phyloP scores from a whole-genome alignment of 2,888 invertebrate genomes.

The Agrilus biguttatus region DNA sequence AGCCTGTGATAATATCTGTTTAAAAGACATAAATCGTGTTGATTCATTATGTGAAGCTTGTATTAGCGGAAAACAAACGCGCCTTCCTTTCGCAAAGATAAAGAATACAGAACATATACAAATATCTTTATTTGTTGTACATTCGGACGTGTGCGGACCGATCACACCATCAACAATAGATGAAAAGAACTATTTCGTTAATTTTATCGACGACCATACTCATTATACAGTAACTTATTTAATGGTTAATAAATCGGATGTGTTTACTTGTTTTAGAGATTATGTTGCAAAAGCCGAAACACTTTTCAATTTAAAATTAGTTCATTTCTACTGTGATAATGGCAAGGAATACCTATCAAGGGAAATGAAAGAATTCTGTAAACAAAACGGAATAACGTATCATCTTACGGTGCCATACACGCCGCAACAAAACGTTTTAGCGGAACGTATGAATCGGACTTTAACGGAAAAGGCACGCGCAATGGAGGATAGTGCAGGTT shows the following conservation, averaged over 20 bases:
- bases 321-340: constrained; percentile 9
- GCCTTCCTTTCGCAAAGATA: constrained; percentile 17
- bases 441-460: constrained; percentile 9
- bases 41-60: constrained; percentile 17
- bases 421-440: constrained; percentile 8
- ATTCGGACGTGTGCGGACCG: constrained; percentile 20
- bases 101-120: constrained; percentile 11
- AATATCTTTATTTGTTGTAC: constrained; percentile 19
- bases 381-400: constrained; percentile 22
- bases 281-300: constrained; percentile 8
- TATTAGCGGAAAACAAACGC: constrained; percentile 19
- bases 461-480: constrained; percentile 5
- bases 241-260: constrained; percentile 2
- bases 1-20: constrained; percentile 9
- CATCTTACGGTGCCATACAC: constrained; percentile 14
- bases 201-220: constrained; percentile 22
- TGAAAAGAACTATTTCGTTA: constrained; percentile 11
- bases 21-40: constrained; percentile 1
- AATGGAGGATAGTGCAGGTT: constrained; percentile 17
- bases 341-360: constrained; percentile 19
- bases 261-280: constrained; percentile 7
- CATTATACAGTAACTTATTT: constrained; percentile 22
- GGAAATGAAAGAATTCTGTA: constrained; percentile 12
- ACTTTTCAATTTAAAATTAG: constrained; percentile 9
- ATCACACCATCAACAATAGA: constrained; percentile 19